Conservation (phyloP, 2,113 vertebrate species). For the Megalops atlanticus region DNA sequence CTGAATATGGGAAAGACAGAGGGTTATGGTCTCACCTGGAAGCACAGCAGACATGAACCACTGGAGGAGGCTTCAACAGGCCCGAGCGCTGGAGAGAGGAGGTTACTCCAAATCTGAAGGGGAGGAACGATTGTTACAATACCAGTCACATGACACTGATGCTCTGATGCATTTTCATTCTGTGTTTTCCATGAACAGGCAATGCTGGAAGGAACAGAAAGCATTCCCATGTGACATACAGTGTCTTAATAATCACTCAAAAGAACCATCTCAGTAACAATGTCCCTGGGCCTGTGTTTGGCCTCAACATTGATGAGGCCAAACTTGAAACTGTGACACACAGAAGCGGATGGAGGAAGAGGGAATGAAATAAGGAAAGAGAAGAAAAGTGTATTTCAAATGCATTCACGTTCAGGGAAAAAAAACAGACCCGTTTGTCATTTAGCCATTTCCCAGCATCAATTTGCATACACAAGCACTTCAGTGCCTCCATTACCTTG, state of each 20-base stretch:
- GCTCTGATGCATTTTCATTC: too few relatives aligned
- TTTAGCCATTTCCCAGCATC: background rate
- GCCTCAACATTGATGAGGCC: too few relatives aligned
- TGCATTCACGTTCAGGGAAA: background rate
- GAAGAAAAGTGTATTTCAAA: background rate
- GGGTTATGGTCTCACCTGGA: constrained; percentile 71
- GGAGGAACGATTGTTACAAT: constrained; percentile 65
- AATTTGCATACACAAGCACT: background rate
- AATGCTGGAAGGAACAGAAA: background rate
- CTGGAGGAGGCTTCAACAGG: constrained; percentile 62
- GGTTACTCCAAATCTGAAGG: constrained; percentile 81
- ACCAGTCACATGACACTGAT: background rate
- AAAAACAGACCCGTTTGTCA: constrained; percentile 2
- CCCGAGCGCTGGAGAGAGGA: constrained; percentile 65
- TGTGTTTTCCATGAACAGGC: background rate
- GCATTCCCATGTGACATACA: too few relatives aligned
- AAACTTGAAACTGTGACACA: background rate
- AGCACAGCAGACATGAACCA: constrained; percentile 80
- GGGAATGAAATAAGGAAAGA: background rate
- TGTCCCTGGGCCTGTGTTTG: too few relatives aligned
- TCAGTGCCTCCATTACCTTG: constrained; percentile 14
- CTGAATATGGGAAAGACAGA: constrained; percentile 39
- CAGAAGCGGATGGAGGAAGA: background rate
- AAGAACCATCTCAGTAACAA: too few relatives aligned
- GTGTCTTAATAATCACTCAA: too few relatives aligned